phyloP scores from a whole-genome alignment of 2,888 invertebrate species.

The Stenolophus ochropezus region DNA sequence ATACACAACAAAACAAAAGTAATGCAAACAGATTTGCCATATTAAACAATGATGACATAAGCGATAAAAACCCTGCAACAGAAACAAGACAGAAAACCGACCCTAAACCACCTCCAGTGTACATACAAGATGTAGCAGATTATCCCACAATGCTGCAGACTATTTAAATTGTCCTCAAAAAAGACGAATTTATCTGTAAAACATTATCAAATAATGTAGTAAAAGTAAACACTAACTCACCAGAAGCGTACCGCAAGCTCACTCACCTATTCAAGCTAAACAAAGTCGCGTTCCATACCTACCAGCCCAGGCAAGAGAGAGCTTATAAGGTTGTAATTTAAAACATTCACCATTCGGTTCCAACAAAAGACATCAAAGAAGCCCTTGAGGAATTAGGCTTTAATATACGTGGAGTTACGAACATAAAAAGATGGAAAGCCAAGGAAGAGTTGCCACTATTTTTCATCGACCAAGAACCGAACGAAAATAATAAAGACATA shows the following conservation, averaged over 20 bases:
- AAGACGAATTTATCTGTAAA: neutral
- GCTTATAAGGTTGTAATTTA: slow-evolving; percentile 18
- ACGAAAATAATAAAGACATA: slow-evolving; percentile 52
- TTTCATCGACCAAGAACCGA: slow-evolving; percentile 55
- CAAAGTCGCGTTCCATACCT: neutral
- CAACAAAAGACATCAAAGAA: slow-evolving; percentile 42
- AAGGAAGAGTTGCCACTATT: slow-evolving; percentile 57
- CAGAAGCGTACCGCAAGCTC: neutral
- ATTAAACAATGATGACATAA: too few species aligned
- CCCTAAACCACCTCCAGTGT: too few species aligned
- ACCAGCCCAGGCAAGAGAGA: neutral
- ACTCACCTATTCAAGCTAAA: neutral
- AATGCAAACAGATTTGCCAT: too few species aligned
- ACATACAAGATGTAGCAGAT: too few species aligned
- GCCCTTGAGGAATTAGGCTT: too few species aligned
- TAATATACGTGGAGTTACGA: slow-evolving; percentile 53
- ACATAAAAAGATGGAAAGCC: slow-evolving; percentile 52
- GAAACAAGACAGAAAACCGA: too few species aligned
- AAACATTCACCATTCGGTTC: slow-evolving; percentile 37
- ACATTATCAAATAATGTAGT: neutral
- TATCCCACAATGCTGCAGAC: too few species aligned
- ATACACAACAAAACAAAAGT: too few species aligned
- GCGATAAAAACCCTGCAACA: too few species aligned
- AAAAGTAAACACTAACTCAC: neutral
- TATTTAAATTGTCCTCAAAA: too few species aligned